Conservation (phyloP, 2,888 invertebrate species). For the Chaitophorus viminalis region DNA sequence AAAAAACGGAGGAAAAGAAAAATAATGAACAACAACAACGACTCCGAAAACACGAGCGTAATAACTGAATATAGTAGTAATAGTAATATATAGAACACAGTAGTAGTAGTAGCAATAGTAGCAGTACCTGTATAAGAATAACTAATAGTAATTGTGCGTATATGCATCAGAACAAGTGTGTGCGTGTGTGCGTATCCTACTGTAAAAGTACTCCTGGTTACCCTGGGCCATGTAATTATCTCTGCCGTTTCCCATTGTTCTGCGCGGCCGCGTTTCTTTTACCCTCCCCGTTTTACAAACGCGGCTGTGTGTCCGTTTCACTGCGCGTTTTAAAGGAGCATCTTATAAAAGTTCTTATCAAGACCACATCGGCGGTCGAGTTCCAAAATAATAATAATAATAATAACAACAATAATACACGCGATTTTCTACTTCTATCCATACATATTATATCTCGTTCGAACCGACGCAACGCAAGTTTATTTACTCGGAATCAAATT, state of each 20-base stretch:
- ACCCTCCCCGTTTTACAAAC: neutral
- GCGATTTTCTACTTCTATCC: neutral
- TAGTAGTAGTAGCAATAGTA: constrained; percentile 12
- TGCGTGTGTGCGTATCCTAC: constrained; percentile 4
- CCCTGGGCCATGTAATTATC: constrained; percentile 56
- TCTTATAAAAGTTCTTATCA: constrained; percentile 1
- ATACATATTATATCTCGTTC: no score
- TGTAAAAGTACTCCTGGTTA: constrained; percentile 40
- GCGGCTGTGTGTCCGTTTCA: constrained; percentile 4
- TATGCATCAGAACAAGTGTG: neutral
- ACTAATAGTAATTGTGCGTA: constrained; percentile 3
- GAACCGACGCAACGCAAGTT: no score
- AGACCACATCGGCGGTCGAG: constrained; percentile 21
- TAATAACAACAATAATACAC: neutral
- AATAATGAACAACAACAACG: neutral
- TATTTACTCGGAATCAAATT: no score
- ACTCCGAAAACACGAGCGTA: neutral
- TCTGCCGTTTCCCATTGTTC: constrained; percentile 54
- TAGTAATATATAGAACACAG: neutral
- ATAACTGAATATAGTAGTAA: neutral
- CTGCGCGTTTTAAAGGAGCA: neutral
- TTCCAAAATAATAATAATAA: neutral
- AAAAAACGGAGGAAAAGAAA: neutral
- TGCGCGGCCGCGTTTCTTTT: constrained; percentile 10
- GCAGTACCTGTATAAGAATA: neutral